Percentiles rank a stretch among this genome's conserved stretches.
Evolutionary conservation across 2,797 vertebrate genomes (phyloP).

Genomic region (Haliaeetus vocifer): DNA sequence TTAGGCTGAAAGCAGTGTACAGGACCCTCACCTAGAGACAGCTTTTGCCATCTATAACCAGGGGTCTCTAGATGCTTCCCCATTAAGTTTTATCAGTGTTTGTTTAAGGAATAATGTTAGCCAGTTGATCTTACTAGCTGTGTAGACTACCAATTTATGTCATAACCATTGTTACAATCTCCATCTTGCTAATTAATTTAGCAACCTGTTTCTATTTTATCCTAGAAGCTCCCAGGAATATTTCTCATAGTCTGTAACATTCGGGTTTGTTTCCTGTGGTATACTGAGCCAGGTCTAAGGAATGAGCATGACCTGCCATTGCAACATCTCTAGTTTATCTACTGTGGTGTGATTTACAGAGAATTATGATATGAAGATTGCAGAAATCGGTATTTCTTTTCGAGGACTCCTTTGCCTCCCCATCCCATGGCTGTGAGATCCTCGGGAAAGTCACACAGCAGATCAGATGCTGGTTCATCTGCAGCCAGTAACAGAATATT

Average conservation of each 20-base stretch:
- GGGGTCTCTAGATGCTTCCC: background rate
- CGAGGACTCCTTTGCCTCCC: background rate
- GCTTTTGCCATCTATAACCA: background rate
- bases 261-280: background rate
- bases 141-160: background rate
- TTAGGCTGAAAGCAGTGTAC: background rate
- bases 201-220: background rate
- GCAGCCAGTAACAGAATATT: slow-evolving; percentile 59
- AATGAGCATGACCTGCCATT: background rate
- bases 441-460: slow-evolving; percentile 34
- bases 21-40: background rate
- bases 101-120: background rate
- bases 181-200: background rate
- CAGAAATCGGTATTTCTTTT: slow-evolving; percentile 36
- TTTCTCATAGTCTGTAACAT: background rate
- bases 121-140: background rate
- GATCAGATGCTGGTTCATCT: slow-evolving; percentile 47
- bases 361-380: background rate
- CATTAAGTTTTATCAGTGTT: background rate
- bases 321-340: background rate
- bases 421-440: background rate
- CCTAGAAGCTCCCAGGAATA: background rate
- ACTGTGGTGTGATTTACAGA: background rate
- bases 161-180: background rate
- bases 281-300: background rate